Evolutionary conservation across 2,113 vertebrate genomes (phyloP).

Genomic region (Gasterosteus aculeatus): DNA sequence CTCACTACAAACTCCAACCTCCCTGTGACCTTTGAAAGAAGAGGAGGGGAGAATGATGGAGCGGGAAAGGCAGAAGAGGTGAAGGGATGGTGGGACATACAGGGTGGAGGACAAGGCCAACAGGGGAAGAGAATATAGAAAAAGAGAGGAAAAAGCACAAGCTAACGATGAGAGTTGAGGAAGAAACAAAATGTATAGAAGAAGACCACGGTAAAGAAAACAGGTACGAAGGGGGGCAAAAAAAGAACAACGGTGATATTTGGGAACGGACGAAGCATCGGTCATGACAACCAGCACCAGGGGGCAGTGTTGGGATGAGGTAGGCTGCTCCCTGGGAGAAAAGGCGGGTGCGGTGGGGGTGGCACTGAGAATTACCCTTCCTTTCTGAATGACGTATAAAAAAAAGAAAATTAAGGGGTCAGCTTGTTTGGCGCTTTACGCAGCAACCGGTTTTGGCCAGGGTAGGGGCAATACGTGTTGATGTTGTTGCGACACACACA

Average conservation of each 20-base stretch:
- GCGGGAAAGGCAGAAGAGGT: slow-evolving; percentile 9
- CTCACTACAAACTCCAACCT: slow-evolving; percentile 64
- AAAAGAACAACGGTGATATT: slow-evolving; percentile 26
- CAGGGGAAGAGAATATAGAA: neutral
- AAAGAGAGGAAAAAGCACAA: neutral
- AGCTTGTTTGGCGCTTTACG: slow-evolving; percentile 29
- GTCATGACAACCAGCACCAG: slow-evolving; percentile 35
- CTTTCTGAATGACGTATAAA: neutral
- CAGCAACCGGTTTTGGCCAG: slow-evolving; percentile 41
- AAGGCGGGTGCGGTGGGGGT: neutral
- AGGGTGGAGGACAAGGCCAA: neutral
- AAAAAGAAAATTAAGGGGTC: slow-evolving; percentile 20
- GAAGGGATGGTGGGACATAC: slow-evolving; percentile 2
- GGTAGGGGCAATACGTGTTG: slow-evolving; percentile 44
- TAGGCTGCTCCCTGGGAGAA: slow-evolving; percentile 1
- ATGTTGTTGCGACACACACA: slow-evolving; percentile 21
- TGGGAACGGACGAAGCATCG: neutral
- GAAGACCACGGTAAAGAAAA: neutral
- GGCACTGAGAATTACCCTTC: slow-evolving; percentile 11
- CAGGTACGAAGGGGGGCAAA: neutral
- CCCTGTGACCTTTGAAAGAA: slow-evolving; percentile 51
- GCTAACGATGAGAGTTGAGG: neutral
- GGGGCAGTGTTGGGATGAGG: slow-evolving; percentile 72
- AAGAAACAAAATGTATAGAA: neutral
- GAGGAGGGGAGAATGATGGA: slow-evolving; percentile 18